A percentile compares a stretch with the other conserved stretches of the same genome.
These are phyloP conservation scores for Stercorarius parasiticus DNA, from an alignment of 2,113 vertebrate species.

Conservation along the genomic window DNA sequence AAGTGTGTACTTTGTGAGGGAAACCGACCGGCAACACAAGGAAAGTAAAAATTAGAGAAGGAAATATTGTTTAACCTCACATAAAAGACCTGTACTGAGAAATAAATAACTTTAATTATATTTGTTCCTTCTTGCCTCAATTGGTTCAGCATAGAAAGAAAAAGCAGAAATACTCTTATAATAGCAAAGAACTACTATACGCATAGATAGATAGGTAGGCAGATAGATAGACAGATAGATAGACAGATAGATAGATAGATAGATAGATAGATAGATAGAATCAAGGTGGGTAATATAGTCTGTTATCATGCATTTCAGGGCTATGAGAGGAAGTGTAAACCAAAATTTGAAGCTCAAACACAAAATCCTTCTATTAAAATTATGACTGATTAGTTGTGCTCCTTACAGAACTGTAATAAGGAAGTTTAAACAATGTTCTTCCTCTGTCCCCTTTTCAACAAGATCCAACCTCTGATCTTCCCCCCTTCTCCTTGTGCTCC, in stretches of 20 bases:
- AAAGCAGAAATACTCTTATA: not conserved
- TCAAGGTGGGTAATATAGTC: not conserved
- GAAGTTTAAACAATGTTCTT: not conserved
- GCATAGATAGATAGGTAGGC: not conserved
- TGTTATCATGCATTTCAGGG: not conserved
- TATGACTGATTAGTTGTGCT: not conserved
- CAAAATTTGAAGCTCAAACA: not conserved
- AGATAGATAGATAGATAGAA: not conserved
- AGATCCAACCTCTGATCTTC: not conserved
- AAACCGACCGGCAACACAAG: not conserved
- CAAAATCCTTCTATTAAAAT: not conserved
- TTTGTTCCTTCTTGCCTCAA: not conserved
- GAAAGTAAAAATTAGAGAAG: not conserved
- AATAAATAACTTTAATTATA: not conserved
- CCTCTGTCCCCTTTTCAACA: not conserved
- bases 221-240: too few species aligned
- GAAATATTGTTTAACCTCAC: not conserved
- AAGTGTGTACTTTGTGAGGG: fast-evolving
- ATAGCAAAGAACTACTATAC: not conserved
- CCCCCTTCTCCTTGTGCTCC: not conserved
- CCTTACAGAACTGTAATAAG: not conserved
- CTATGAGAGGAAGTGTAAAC: not conserved
- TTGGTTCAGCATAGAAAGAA: not conserved
- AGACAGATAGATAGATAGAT: not conserved
- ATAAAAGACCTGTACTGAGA: not conserved